Base-by-base conservation (phyloP, 2,797 vertebrate genomes). In the Paguma larvata region DNA sequence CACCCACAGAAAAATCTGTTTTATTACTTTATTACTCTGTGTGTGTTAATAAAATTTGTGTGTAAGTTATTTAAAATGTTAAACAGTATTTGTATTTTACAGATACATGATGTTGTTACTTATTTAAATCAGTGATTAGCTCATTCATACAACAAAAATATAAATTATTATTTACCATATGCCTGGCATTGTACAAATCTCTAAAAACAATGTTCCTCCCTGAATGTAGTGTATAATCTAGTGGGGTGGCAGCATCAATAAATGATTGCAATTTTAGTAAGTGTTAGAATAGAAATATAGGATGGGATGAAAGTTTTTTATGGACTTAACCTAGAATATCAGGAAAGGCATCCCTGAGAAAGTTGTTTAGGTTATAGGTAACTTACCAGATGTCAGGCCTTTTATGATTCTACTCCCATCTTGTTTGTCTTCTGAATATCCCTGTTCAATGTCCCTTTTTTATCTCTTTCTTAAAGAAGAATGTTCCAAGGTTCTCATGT, bases 381-480 rank as follows among this genome's bases (percentile, higher is more conserved):
- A 77, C 63, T 89, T 85, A 56, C 65, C 19, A 30, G 41, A 68
- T 96, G 44, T 73, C 48, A 41, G 89, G 12, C 16, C 41, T 87
- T 85, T 85, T 62, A 70, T 73, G 38, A 92, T n/a, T 25, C 41
- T 89, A 1, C 56, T 85, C 23, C 19, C 23, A 91, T 75, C 38
- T 72, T 48, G 6, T 80, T 93, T 48, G 16, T 90, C 59, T 93
- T 91, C 59, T 73, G 38, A 92, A 84, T 72, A 59, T 27, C 18
- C 41, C 73, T 96, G 5, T 80, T 93, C 41, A 93, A 30, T 94
- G 95, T 94, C 15, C 32, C 27, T 89, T 96, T 94, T 23, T 72
- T 32, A 77, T 84, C 23, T 93, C 32, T 91, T 88, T 53, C n/a
- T 46, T 73, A 67, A 88, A 91, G 56, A 85, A 75, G 10, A 51